Conservation (phyloP, 2,113 vertebrate species). For the Pseudopodoces humilis region DNA sequence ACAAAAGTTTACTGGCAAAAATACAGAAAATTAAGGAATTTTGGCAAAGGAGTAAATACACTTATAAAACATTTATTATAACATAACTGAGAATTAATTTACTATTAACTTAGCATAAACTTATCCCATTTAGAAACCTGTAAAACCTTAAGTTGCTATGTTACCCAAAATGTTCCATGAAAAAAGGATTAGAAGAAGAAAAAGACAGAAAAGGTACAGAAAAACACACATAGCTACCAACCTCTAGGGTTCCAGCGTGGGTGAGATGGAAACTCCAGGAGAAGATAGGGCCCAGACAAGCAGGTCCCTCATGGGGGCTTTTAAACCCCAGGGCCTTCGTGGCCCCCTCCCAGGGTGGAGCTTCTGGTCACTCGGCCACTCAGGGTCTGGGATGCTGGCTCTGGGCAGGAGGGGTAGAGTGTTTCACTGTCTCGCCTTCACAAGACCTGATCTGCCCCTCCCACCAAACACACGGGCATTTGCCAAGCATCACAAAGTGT, state of each 20-base stretch:
- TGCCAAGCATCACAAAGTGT: background rate
- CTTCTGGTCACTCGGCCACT: background rate
- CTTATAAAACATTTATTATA: background rate
- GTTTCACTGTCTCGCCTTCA: fast-evolving
- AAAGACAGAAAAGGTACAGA: background rate
- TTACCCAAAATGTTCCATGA: background rate
- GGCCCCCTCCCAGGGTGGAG: background rate
- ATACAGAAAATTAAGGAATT: background rate
- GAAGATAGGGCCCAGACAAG: background rate
- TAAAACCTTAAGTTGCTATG: background rate
- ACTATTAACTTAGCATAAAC: background rate
- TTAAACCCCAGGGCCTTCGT: background rate
- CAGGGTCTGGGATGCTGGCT: background rate
- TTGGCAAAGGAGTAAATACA: background rate
- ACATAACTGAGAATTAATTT: background rate
- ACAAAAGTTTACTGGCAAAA: background rate
- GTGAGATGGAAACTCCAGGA: background rate
- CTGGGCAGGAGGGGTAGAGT: background rate
- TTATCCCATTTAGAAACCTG: background rate
- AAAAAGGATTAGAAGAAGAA: background rate
- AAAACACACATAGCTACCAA: background rate
- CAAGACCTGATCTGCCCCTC: background rate
- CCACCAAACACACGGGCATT: background rate
- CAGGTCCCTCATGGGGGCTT: background rate
- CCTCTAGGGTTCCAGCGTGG: background rate